Evolutionary conservation across 2,888 invertebrate species (phyloP).

Genomic region (Lithodes maja): DNA sequence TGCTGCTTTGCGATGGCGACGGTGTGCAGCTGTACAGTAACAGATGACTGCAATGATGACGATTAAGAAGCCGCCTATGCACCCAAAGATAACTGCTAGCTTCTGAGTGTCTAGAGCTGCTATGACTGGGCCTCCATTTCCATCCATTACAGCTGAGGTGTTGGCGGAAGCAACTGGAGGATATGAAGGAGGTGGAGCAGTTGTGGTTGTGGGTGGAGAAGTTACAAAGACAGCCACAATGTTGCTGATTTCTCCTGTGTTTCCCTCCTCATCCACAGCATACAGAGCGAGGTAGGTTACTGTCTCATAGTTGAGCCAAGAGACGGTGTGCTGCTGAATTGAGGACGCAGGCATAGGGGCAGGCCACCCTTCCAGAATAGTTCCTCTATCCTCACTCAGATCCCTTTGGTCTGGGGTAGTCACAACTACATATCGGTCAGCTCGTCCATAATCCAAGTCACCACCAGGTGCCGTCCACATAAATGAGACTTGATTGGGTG

Average conservation of each 20-base stretch:
- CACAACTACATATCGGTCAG: constrained; percentile 70
- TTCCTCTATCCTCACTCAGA: constrained; percentile 39
- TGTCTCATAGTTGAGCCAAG: constrained; percentile 77
- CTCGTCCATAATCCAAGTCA: constrained; percentile 73
- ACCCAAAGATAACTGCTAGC: constrained; percentile 65
- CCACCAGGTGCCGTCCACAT: constrained; percentile 80
- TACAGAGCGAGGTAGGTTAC: constrained; percentile 78
- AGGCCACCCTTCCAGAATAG: constrained; percentile 64
- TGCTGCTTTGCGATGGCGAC: constrained; percentile 57
- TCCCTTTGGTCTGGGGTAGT: constrained; percentile 45
- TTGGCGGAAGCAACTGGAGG: constrained; percentile 72
- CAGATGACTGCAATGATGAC: constrained; percentile 53
- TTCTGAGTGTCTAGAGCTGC: constrained; percentile 57
- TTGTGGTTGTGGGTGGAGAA: constrained; percentile 77
- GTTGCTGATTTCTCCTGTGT: constrained; percentile 76
- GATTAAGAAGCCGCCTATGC: constrained; percentile 59
- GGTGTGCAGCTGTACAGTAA: constrained; percentile 64
- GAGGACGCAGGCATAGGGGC: constrained; percentile 67
- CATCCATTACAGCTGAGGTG: constrained; percentile 71
- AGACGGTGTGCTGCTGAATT: constrained; percentile 76
- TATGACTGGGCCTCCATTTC: constrained; percentile 43
- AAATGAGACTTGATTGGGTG: constrained; percentile 77
- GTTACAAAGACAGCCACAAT: constrained; percentile 78
- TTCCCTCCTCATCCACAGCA: constrained; percentile 76
- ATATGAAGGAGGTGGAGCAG: constrained; percentile 73